These are phyloP conservation scores for Drosophila ezoana DNA, from an alignment of 2,888 invertebrate genomes.

Conservation along the genomic window DNA sequence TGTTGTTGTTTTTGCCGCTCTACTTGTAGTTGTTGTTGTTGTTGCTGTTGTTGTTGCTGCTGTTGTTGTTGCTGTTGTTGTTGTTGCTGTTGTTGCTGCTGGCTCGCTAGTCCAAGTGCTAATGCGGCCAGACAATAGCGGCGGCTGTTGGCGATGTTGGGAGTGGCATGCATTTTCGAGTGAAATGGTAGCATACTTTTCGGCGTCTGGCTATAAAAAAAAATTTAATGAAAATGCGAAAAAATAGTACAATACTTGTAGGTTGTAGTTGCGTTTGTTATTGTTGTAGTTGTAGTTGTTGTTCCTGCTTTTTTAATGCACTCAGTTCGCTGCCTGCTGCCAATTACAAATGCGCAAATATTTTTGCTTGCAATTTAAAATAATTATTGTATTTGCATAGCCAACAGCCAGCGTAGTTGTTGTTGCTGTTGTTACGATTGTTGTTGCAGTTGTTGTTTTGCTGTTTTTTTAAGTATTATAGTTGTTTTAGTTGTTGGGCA, in stretches of 20 bases:
- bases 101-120: conserved; percentile 71
- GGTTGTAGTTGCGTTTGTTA: conserved; percentile 6
- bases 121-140: conserved; percentile 75
- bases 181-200: conserved; percentile 42
- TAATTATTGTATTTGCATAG: conserved; percentile 63
- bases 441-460: conserved; percentile 16
- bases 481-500: conserved; percentile 33
- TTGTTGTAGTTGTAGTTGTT: conserved; percentile 7
- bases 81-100: conserved; percentile 23
- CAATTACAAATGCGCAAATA: conserved; percentile 71
- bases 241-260: conserved; percentile 22
- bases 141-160: conserved; percentile 22
- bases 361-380: conserved; percentile 72
- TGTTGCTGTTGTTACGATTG: conserved; percentile 7
- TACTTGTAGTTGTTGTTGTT: conserved; percentile 23
- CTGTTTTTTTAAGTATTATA: conserved; percentile 1
- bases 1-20: conserved; percentile 25
- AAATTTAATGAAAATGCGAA: conserved; percentile 58
- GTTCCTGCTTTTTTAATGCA: conserved; percentile 14
- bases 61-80: conserved; percentile 30
- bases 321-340: conserved; percentile 45
- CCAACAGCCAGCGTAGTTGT: conserved; percentile 22
- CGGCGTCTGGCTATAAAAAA: conserved; percentile 29
- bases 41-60: conserved; percentile 22
- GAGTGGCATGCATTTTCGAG: conserved; percentile 4